These are phyloP conservation scores for Sipha maydis DNA, from an alignment of 2,888 invertebrate genomes.

Conservation along the genomic window DNA sequence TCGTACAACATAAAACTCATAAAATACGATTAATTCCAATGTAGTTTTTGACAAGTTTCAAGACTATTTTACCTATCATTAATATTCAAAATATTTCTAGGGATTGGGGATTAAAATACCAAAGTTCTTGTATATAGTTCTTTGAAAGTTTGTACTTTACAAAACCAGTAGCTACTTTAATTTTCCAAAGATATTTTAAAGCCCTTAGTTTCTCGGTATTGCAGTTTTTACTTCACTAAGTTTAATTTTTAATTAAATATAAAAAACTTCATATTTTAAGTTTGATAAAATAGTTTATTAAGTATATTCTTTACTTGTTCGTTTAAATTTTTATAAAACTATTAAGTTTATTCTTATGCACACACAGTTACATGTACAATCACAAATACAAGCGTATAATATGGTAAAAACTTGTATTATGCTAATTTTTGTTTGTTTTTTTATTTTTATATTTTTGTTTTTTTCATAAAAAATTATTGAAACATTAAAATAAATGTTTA, in stretches of 20 bases:
- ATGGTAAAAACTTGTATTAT: not conserved
- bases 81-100: slow-evolving; percentile 30
- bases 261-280: slow-evolving; percentile 13
- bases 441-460: not conserved
- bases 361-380: not conserved
- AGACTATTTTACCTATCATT: slow-evolving; percentile 15
- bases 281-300: slow-evolving; percentile 24
- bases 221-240: not conserved
- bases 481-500: not conserved
- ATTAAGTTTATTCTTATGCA: not conserved
- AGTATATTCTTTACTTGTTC: not conserved
- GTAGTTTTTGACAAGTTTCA: slow-evolving; percentile 24
- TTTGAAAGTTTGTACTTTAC: slow-evolving; percentile 4
- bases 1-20: not conserved
- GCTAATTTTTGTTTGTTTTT: no score
- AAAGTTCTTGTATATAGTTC: slow-evolving; percentile 4
- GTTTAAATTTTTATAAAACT: not conserved
- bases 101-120: slow-evolving; percentile 29
- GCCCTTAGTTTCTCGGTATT: not conserved
- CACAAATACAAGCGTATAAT: not conserved
- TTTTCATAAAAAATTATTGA: not conserved
- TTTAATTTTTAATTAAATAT: slow-evolving; percentile 21
- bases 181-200: slow-evolving; percentile 10
- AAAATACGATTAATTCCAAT: not conserved
- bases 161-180: not conserved